phyloP scores from a whole-genome alignment of 2,113 vertebrate species.

The Neomonachus schauinslandi region DNA sequence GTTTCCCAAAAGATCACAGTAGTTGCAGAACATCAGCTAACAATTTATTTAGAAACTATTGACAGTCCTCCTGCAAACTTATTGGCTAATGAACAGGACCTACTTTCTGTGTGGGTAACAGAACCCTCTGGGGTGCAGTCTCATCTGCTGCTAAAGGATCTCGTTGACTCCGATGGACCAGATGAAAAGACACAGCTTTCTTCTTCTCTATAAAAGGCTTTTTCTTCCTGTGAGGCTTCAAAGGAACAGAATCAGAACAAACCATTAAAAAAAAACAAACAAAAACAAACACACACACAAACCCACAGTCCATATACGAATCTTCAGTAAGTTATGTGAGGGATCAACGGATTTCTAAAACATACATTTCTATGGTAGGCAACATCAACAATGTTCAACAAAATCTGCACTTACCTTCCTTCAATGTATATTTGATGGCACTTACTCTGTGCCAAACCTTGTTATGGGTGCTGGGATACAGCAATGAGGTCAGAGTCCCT shows the following conservation, averaged over 20 bases:
- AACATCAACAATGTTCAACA: background rate
- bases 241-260: slow-evolving; percentile 52
- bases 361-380: background rate
- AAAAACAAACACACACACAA: too few species aligned
- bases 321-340: background rate
- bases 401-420: background rate
- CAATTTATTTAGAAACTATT: background rate
- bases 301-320: background rate
- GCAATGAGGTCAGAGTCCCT: background rate
- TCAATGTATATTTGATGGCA: background rate
- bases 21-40: background rate
- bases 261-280: background rate
- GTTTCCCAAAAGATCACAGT: background rate
- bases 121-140: slow-evolving; percentile 95
- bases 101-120: slow-evolving; percentile 91
- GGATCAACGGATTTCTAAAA: background rate
- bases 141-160: slow-evolving; percentile 97
- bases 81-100: background rate
- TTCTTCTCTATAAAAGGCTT: slow-evolving; percentile 98
- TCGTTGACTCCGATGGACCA: slow-evolving; percentile 97
- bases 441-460: background rate
- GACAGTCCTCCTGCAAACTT: background rate
- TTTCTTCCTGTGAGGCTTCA: slow-evolving; percentile 96
- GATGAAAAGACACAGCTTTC: slow-evolving; percentile 96
- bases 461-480: background rate